Evolutionary conservation across 2,113 vertebrate genomes (phyloP).

Genomic region (Forbesichthys agassizii): DNA sequence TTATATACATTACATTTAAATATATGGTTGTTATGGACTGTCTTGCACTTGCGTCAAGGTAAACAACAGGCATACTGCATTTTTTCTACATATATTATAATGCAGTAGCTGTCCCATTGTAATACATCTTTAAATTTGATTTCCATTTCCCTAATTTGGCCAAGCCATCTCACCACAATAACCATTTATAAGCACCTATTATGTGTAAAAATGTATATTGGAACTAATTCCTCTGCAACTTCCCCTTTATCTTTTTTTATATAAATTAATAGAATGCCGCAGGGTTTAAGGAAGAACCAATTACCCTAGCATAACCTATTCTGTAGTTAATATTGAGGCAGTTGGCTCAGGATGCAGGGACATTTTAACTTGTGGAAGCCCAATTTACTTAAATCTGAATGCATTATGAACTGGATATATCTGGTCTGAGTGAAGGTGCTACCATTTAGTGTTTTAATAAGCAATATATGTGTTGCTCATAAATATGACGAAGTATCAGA

Average conservation of each 20-base stretch:
- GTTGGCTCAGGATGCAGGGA: neutral
- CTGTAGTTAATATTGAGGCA: neutral
- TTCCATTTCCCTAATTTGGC: neutral
- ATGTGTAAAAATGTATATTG: constrained; percentile 2
- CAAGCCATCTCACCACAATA: neutral
- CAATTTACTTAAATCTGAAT: neutral
- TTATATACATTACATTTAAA: neutral
- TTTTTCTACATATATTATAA: too few species aligned
- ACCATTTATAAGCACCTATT: neutral
- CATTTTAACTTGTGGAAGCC: neutral
- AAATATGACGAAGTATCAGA: constrained; percentile 2
- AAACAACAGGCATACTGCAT: too few species aligned
- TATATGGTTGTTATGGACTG: too few species aligned
- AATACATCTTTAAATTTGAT: neutral
- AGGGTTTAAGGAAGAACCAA: neutral
- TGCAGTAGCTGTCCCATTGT: neutral
- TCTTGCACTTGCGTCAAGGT: too few species aligned
- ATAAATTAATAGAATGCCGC: neutral
- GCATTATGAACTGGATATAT: neutral
- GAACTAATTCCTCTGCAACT: neutral
- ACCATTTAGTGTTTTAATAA: constrained; percentile 1
- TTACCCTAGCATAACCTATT: neutral
- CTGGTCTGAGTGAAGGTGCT: neutral
- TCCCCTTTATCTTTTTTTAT: neutral
- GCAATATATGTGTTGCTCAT: neutral